Base-by-base conservation (phyloP, 2,113 vertebrate species). In the Xiphophorus maculatus region DNA sequence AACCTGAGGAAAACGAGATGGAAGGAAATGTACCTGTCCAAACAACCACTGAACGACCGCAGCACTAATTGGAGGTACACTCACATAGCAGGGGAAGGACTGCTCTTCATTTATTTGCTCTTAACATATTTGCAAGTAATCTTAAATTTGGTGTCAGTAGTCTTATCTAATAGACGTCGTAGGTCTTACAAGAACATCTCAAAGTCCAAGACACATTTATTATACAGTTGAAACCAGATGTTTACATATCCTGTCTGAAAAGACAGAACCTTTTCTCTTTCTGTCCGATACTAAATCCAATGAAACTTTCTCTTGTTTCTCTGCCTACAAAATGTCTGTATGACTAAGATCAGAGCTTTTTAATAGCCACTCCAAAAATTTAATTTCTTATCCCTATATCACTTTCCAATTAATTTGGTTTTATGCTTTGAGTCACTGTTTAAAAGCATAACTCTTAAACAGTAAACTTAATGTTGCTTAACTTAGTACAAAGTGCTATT, bases 31-130 rank as follows among this genome's bases (percentile, higher is more conserved):
- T 32, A 70, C 37, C 66, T 48, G 79, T 62, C 73, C 32, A 76
- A 85, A 82, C 71, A 82, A 70, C 76, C n/a, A 1, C 76, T 67
- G 62, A 48, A 54, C 51, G 75, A 66, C 76, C 76, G 63, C 76
- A 88, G 79, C 66, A 5, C 1, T 63, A 68, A 71, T 73, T 60
- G 25, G 65, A 14, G 58, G 54, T 76, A 74, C 40, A 5, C 71
- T 63, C 48, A 9, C 48, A 54, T 0, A 54, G 48, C 2, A 35
- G 30, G 30, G 33, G 35, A 44, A 9, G 40, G 25, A 3, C 22
- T 33, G 48, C 22, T 63, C 73, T 65, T 79, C 44, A 48, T 71
- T 77, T 30, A 19, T 48, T 48, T 48, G 17, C 44, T 19, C 1
- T 48, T 19, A 19, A 33, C 15, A 68, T 48, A 12, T 51, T 69